Base-by-base conservation (phyloP, 2,797 vertebrate species). In the Trematomus bernacchii region DNA sequence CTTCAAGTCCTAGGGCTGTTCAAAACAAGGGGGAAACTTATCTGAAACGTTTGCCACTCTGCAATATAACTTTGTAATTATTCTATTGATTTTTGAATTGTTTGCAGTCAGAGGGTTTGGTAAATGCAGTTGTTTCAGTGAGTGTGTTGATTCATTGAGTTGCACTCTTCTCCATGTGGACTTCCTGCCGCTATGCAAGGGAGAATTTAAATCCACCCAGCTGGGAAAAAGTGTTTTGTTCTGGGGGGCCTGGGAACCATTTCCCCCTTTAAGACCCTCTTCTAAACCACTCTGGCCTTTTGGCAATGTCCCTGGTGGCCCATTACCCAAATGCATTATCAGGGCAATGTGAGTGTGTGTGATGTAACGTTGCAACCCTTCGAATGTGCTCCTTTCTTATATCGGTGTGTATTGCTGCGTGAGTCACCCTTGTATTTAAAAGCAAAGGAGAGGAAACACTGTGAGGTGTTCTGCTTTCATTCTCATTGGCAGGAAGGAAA, bases 401-500 rank as follows among this genome's bases (percentile, higher is more conserved):
- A 54, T 50, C 33, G 42, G 16, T 52, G 65, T 42, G 73, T 64
- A 40, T 72, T 62, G 61, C 63, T n/a, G 61, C 66, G 62, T 70
- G 63, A 76, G 60, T 82, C 80, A 59, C 55, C 61, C 40, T 55
- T 48, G 33, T 37, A 37, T 75, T 87, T 80, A 53, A 63, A 1
- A 71, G 79, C 19, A 27, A 46, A 54, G 58, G 19, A 60, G 86
- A 85, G 87, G 89, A 87, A 90, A 82, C 61, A 15, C 44, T 40
- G 71, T 58, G 82, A 89, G 52, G 66, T 64, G 53, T 87, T 88
- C 77, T 83, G 87, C 85, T 84, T 80, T 90, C 75, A 33, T 90
- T 90, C 79, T 85, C 60, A 61, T 13, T 73, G 85, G 78, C 91
- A 94, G 93, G 93, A 94, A 94, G 93, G 93, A 94, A 94, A 93